Base-by-base conservation (phyloP, 2,113 vertebrate genomes). In the Chionis minor region DNA sequence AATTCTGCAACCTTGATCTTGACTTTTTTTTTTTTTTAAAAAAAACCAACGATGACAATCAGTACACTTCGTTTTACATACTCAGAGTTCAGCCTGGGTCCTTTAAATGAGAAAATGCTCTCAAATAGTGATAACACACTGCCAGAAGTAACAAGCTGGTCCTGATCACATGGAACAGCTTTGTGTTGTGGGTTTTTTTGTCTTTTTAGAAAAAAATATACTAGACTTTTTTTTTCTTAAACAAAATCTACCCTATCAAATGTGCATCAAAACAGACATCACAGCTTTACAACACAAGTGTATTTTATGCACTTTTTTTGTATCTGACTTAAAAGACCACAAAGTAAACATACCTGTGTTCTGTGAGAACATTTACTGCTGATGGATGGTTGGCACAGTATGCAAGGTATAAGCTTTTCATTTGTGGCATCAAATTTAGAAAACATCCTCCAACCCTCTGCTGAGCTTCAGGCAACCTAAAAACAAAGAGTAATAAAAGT, bases 371-470 rank as follows among this genome's bases (percentile, higher is more conserved):
- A 73, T 98, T 99, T 40, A 99, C 99, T 33, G 99, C 99, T n/a
- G 99, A 99, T 1, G 99, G 99, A 86, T 99, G 99, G 97, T 99
- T 99, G 97, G 99, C 99, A 98, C 99, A 99, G 92, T 99, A 99
- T 1, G 98, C 96, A 30, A 99, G 97, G 93, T 99, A 99, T 32
- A 99, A 96, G 72, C 97, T 98, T 97, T 99, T 99, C 99, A 99
- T 99, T 96, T 99, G 99, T 4, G 99, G 98, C 98, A 99, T 99
- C 94, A 99, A 97, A 95, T 98, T 99, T 77, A 99, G 97, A 95
- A 99, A 99, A 97, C 99, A 99, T 82, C 99, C 98, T 26, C 99
- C 99, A 9, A 99, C 98, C 51, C 98, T 98, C 95, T 99, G 99
- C 94, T 99, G 99, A 82, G 98, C 98, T 98, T 99, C 99, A 59